Conservation (phyloP, 2,113 vertebrate genomes). For the Fukomys damarensis region DNA sequence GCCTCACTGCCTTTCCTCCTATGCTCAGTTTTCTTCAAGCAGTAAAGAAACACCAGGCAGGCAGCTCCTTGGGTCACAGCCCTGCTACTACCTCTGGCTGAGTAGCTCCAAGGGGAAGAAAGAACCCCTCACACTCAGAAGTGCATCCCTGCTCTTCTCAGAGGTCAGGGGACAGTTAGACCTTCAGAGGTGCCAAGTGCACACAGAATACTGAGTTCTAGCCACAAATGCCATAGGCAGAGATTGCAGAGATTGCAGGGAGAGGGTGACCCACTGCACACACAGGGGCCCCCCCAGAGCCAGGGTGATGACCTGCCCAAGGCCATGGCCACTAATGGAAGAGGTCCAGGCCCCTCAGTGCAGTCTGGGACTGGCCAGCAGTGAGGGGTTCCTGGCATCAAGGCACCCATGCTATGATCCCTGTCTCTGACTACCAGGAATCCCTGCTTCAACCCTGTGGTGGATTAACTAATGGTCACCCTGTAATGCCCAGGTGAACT, state of each 20-base stretch:
- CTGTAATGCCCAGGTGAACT: too few species aligned
- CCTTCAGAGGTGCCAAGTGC: neutral
- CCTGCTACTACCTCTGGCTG: neutral
- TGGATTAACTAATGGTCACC: too few species aligned
- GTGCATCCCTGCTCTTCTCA: neutral
- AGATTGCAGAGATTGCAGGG: neutral
- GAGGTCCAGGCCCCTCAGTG: neutral
- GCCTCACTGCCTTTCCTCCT: neutral
- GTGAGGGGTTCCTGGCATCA: neutral
- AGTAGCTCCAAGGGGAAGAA: neutral
- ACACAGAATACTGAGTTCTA: neutral
- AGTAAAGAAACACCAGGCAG: neutral
- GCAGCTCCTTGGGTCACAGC: neutral
- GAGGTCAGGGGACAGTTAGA: neutral
- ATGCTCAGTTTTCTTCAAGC: neutral
- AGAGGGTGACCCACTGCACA: neutral
- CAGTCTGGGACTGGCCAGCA: neutral
- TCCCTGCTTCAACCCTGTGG: neutral
- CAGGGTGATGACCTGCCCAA: neutral
- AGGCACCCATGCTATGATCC: neutral
- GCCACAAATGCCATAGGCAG: neutral
- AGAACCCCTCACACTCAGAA: neutral
- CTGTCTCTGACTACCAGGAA: neutral
- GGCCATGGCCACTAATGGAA: neutral
- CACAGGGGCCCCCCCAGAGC: neutral